These are phyloP conservation scores for Bubo bubo DNA, from an alignment of 2,113 vertebrate genomes.

Conservation along the genomic window DNA sequence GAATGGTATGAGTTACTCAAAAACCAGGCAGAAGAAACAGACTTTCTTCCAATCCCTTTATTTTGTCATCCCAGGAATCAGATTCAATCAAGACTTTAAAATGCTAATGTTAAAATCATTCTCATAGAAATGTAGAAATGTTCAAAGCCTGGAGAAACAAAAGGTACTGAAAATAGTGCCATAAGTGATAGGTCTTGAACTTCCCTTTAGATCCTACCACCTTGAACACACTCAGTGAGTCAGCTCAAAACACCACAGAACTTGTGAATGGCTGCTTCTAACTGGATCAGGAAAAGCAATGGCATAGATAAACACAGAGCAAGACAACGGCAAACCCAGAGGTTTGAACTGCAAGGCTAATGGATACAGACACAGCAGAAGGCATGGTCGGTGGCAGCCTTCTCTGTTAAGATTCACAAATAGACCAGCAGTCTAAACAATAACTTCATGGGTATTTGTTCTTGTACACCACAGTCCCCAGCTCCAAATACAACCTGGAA, in stretches of 20 bases:
- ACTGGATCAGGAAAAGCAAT: background rate
- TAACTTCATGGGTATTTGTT: background rate
- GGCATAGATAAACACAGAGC: background rate
- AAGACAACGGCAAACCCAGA: background rate
- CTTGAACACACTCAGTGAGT: background rate
- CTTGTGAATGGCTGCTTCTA: background rate
- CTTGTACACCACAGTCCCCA: background rate
- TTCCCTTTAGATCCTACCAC: background rate
- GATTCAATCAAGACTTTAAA: background rate
- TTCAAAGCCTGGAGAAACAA: background rate
- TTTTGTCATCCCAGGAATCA: background rate
- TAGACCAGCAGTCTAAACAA: background rate
- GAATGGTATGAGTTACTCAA: background rate
- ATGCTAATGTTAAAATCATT: background rate
- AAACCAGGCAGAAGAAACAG: background rate
- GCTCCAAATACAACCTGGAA: background rate
- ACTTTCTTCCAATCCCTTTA: background rate
- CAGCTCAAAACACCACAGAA: background rate
- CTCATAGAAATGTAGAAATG: background rate
- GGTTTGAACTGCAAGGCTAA: background rate
- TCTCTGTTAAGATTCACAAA: background rate
- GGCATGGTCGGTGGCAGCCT: background rate
- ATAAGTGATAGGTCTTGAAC: background rate
- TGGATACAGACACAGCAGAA: background rate
- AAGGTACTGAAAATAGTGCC: background rate